Evolutionary conservation across 2,888 invertebrate genomes (phyloP).

Genomic region (Colletes collaris): DNA sequence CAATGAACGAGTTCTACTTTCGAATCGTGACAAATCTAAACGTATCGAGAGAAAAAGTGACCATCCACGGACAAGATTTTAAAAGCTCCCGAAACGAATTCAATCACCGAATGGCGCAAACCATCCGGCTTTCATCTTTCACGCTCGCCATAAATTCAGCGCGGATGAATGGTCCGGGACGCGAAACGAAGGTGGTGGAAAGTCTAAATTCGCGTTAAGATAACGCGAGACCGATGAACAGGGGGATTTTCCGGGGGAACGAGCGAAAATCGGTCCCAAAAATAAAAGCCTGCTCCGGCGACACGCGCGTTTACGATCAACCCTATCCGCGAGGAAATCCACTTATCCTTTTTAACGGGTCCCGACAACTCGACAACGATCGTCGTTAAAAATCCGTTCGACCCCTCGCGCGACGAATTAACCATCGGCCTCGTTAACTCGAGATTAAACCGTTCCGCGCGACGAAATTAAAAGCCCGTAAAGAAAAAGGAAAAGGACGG

Average conservation of each 20-base stretch:
- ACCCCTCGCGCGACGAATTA: constrained; percentile 52
- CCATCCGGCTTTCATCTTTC: too few relatives aligned
- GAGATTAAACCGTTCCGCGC: constrained; percentile 43
- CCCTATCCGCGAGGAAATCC: constrained; percentile 50
- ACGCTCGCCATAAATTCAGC: too few relatives aligned
- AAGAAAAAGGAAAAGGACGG: constrained; percentile 3
- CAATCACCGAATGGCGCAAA: too few relatives aligned
- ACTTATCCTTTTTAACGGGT: constrained; percentile 53
- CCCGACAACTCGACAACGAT: constrained; percentile 53
- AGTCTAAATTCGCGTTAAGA: not conserved
- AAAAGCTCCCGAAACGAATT: too few relatives aligned
- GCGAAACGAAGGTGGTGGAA: too few relatives aligned
- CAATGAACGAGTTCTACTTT: too few relatives aligned
- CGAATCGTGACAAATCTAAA: too few relatives aligned
- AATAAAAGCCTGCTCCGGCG: constrained; percentile 20
- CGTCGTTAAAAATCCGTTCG: constrained; percentile 59
- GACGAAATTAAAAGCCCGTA: constrained; percentile 41
- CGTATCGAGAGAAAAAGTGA: too few relatives aligned
- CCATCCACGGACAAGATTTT: too few relatives aligned
- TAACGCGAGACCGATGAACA: constrained; percentile 21
- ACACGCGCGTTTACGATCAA: constrained; percentile 41
- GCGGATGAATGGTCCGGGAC: too few relatives aligned
- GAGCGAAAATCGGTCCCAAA: constrained; percentile 33
- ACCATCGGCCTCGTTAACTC: constrained; percentile 56
- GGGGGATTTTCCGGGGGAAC: constrained; percentile 8